Conservation (phyloP, 64 coral and sea anemone genomes). For the Platygyra sinensis region DNA sequence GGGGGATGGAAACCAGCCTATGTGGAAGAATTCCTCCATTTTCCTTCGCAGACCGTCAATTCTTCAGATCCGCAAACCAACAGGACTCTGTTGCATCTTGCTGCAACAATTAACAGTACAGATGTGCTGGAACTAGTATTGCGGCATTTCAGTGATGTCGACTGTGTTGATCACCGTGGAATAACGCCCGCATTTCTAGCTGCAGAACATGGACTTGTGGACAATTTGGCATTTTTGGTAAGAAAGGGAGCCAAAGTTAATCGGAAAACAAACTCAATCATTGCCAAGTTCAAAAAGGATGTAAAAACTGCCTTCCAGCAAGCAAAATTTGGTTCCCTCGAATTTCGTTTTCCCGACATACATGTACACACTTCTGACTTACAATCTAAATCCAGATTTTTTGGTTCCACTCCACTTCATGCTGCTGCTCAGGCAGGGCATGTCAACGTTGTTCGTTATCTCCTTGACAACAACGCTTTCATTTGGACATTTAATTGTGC, state of each 20-base stretch:
- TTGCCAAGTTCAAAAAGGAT: no score
- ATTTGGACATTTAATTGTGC: not conserved
- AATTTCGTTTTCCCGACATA: not conserved
- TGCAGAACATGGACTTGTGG: constrained; percentile 4
- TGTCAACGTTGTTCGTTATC: not conserved
- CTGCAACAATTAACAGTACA: constrained; percentile 30
- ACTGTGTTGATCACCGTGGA: constrained; percentile 27
- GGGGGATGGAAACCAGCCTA: constrained; percentile 5
- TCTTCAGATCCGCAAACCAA: constrained; percentile 8
- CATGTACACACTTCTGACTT: not conserved
- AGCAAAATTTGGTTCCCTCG: not conserved
- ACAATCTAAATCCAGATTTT: not conserved
- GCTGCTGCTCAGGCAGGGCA: not conserved
- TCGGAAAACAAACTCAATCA: not conserved
- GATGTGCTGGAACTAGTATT: constrained; percentile 22
- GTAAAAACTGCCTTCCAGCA: not conserved
- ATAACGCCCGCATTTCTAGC: no score
- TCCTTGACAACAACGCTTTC: not conserved
- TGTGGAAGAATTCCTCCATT: constrained; percentile 37
- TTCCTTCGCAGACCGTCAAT: constrained; percentile 33
- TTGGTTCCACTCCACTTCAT: not conserved
- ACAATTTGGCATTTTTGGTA: constrained; percentile 19
- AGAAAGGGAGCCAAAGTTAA: constrained; percentile 39
- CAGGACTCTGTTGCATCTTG: constrained; percentile 42
- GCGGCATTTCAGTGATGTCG: not conserved